Evolutionary conservation across 2,797 vertebrate genomes (phyloP).

Genomic region (Eulemur rubriventer): DNA sequence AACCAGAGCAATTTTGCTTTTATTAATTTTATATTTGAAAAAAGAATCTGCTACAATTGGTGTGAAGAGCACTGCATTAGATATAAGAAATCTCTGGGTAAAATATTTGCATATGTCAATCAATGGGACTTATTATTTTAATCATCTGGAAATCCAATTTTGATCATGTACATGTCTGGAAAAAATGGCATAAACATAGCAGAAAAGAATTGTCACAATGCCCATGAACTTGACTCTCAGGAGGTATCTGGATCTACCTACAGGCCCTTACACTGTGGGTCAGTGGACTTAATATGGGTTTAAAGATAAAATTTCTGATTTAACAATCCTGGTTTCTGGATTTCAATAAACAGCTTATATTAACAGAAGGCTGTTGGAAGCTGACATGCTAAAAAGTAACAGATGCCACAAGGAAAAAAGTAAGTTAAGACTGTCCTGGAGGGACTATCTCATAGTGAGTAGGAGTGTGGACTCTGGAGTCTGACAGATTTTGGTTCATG

Average conservation of each 20-base stretch:
- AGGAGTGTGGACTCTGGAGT: background rate
- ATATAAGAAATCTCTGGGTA: slow-evolving; percentile 7
- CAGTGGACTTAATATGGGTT: background rate
- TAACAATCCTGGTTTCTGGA: background rate
- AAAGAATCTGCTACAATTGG: background rate
- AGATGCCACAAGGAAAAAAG: background rate
- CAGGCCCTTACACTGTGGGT: background rate
- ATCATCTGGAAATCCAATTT: slow-evolving; percentile 39
- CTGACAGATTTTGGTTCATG: background rate
- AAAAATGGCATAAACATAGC: background rate
- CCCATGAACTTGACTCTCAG: background rate
- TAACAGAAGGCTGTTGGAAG: background rate
- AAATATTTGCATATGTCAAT: background rate
- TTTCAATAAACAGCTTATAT: background rate
- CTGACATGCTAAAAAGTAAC: background rate
- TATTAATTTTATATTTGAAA: slow-evolving; percentile 30
- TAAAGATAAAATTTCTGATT: slow-evolving; percentile 1
- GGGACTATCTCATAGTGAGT: background rate
- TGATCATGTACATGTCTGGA: background rate
- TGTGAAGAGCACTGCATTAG: background rate
- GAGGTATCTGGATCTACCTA: background rate
- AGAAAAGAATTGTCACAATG: background rate
- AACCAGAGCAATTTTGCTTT: background rate
- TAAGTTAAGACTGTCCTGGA: background rate
- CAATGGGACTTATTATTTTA: background rate